A percentile compares a stretch with the other conserved stretches of the same genome.
Evolutionary conservation across 2,797 vertebrate genomes (phyloP).

Genomic region (Pampus argenteus): DNA sequence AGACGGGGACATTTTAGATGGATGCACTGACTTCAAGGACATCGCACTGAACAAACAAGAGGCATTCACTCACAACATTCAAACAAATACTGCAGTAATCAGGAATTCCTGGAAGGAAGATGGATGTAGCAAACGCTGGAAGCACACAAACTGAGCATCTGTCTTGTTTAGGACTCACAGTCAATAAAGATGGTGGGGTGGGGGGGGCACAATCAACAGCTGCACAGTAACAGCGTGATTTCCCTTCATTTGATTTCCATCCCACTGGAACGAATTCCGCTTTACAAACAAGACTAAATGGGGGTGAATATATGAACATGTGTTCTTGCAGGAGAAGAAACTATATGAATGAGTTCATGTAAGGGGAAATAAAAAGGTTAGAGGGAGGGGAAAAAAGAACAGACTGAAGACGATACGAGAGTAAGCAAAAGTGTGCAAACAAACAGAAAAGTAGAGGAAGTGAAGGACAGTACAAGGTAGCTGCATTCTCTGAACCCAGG

Average conservation of each 20-base stretch:
- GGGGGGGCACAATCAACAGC: conserved; percentile 78
- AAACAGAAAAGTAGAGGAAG: conserved; percentile 45
- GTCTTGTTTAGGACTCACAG: conserved; percentile 77
- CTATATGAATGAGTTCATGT: conserved; percentile 14
- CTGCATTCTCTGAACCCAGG: conserved; percentile 60
- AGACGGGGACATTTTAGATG: conserved; percentile 61
- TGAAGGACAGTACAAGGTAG: conserved; percentile 69
- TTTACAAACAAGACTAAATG: conserved; percentile 81
- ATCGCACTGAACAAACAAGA: conserved; percentile 69
- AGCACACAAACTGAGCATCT: conserved; percentile 81
- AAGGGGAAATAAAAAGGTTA: conserved; percentile 23
- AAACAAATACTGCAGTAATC: conserved; percentile 79
- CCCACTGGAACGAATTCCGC: conserved; percentile 81
- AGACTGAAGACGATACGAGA: conserved; percentile 14
- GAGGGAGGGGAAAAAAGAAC: conserved; percentile 9
- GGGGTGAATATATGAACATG: conserved; percentile 73
- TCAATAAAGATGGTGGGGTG: conserved; percentile 72
- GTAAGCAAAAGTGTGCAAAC: conserved; percentile 49
- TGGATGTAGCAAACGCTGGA: conserved; percentile 74
- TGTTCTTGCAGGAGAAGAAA: conserved; percentile 40
- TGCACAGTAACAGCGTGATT: conserved; percentile 83
- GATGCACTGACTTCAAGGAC: conserved; percentile 78
- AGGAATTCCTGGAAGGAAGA: conserved; percentile 82
- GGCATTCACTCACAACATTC: conserved; percentile 71
- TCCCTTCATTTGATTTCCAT: conserved; percentile 82